phyloP scores from a whole-genome alignment of 1,140 invertebrate species.

The Cydia pomonella region DNA sequence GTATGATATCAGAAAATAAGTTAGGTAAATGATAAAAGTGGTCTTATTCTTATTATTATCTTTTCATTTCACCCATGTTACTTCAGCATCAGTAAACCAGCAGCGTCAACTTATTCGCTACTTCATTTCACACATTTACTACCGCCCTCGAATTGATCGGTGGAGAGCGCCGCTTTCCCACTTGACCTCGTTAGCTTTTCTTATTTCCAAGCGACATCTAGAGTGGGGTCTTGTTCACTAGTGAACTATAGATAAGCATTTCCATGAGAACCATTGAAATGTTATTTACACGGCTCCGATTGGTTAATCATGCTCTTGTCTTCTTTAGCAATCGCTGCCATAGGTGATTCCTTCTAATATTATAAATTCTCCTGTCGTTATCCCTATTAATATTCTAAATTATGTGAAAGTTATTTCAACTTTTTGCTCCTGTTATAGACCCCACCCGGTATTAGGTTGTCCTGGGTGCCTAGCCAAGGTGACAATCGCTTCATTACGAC shows the following conservation, averaged over 20 bases:
- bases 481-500: too few species aligned
- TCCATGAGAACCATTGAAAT: neutral
- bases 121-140: conserved; percentile 3
- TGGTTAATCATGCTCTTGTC: too few species aligned
- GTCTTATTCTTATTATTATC: neutral
- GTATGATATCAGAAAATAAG: neutral
- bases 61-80: neutral
- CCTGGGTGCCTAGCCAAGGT: too few species aligned
- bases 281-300: neutral
- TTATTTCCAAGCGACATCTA: conserved; percentile 6
- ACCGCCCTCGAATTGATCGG: neutral
- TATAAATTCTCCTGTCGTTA: too few species aligned
- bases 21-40: neutral
- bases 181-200: conserved; percentile 8
- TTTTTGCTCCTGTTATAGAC: too few species aligned
- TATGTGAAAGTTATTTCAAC: too few species aligned
- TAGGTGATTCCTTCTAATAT: too few species aligned
- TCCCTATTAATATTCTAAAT: too few species aligned
- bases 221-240: neutral
- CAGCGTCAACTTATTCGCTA: neutral
- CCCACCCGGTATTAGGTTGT: too few species aligned
- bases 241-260: neutral
- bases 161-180: neutral
- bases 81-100: neutral
- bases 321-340: too few species aligned